phyloP scores from a whole-genome alignment of 2,888 invertebrate species.

The Stenodera caucasica region DNA sequence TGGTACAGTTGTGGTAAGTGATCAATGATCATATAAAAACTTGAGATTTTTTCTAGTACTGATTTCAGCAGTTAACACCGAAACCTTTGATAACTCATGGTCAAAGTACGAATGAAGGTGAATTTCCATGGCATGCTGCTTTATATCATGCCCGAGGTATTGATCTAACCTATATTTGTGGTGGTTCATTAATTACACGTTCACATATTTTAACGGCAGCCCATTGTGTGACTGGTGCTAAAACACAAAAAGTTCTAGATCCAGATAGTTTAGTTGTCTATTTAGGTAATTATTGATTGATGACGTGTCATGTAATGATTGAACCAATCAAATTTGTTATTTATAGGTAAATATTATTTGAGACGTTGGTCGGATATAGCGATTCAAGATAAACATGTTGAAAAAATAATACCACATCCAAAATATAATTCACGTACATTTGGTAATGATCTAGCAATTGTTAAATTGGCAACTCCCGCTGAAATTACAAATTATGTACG shows the following conservation, averaged over 20 bases:
- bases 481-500: conserved; percentile 50
- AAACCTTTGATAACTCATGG: conserved; percentile 64
- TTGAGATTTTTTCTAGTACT: no score
- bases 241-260: conserved; percentile 36
- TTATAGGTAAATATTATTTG: conserved; percentile 51
- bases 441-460: conserved; percentile 49
- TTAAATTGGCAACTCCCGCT: conserved; percentile 42
- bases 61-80: conserved; percentile 45
- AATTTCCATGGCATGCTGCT: conserved; percentile 72
- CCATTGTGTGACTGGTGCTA: conserved; percentile 49
- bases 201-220: conserved; percentile 49
- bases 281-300: conserved; percentile 37
- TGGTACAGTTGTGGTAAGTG: conserved; percentile 49
- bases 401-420: conserved; percentile 46
- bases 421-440: conserved; percentile 47
- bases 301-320: not conserved
- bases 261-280: conserved; percentile 46
- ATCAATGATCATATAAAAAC: no score
- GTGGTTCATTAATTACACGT: conserved; percentile 46
- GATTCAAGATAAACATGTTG: conserved; percentile 50
- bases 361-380: conserved; percentile 50
- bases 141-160: conserved; percentile 59
- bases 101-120: conserved; percentile 62
- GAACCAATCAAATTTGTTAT: conserved; percentile 6
- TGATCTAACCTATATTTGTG: conserved; percentile 50